Evolutionary conservation across 2,888 invertebrate species (phyloP).

Genomic region (Volucella inanis): DNA sequence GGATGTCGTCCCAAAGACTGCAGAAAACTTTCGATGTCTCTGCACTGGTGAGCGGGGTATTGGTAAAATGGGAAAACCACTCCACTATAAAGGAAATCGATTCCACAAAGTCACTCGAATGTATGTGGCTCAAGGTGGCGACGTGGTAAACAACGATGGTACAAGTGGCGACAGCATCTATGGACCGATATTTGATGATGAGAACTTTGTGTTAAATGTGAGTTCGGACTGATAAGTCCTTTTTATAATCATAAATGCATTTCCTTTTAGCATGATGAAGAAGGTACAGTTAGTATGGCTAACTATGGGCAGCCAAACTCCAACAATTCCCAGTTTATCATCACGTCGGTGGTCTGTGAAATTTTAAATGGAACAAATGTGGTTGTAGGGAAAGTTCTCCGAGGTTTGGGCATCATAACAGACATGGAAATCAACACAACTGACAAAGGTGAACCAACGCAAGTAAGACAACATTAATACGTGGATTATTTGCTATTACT

Average conservation of each 20-base stretch:
- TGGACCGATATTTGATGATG: constrained; percentile 94
- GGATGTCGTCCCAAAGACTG: constrained; percentile 92
- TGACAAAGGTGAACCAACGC: constrained; percentile 85
- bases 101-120: constrained; percentile 94
- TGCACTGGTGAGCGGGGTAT: constrained; percentile 95
- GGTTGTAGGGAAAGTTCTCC: constrained; percentile 91
- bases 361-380: constrained; percentile 93
- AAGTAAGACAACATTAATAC: constrained; percentile 80
- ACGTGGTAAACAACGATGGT: constrained; percentile 91
- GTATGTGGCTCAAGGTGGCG: constrained; percentile 95
- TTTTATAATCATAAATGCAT: not conserved
- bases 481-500: not conserved
- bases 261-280: constrained; percentile 84
- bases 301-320: constrained; percentile 91
- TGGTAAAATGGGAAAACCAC: constrained; percentile 87
- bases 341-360: constrained; percentile 89
- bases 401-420: constrained; percentile 88
- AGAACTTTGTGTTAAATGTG: constrained; percentile 89
- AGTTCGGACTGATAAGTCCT: constrained; percentile 65
- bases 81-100: constrained; percentile 92
- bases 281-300: constrained; percentile 90
- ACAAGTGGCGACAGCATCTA: constrained; percentile 97
- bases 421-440: constrained; percentile 87
- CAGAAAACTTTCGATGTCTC: constrained; percentile 94
- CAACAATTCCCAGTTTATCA: constrained; percentile 97